Percentiles rank a stretch among this genome's conserved stretches.
Conservation (phyloP, 2,113 vertebrate genomes). For the Desmodus rotundus region DNA sequence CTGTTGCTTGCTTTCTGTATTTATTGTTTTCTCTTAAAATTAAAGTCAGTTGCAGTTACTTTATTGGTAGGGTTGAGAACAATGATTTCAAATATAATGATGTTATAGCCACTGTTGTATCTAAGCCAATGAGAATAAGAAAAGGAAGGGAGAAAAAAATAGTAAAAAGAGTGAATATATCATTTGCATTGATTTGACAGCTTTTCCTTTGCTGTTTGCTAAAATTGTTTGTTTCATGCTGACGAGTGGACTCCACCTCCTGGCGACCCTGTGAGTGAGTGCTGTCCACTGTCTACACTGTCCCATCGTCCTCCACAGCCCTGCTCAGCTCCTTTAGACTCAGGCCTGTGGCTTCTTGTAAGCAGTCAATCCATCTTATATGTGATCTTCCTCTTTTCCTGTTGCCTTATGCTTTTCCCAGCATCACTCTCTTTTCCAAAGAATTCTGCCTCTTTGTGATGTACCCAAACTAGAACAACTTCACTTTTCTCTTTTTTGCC, state of each 20-base stretch:
- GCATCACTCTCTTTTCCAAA: background rate
- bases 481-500: background rate
- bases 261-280: background rate
- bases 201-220: background rate
- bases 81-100: background rate
- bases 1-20: slow-evolving; percentile 35
- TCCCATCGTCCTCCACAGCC: background rate
- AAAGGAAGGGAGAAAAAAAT: background rate
- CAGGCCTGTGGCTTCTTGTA: background rate
- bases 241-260: background rate
- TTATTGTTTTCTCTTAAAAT: slow-evolving; percentile 26
- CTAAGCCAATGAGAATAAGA: background rate
- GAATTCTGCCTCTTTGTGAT: background rate
- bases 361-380: background rate
- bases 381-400: too few relatives aligned
- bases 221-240: background rate
- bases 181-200: background rate
- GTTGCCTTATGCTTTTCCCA: background rate
- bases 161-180: slow-evolving; percentile 33
- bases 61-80: background rate
- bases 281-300: background rate
- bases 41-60: background rate
- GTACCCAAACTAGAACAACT: background rate
- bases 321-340: background rate
- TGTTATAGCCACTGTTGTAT: background rate